A percentile compares a stretch with the other conserved stretches of the same genome.
Conservation (phyloP, 2,797 vertebrate genomes). For the Coregonus suidteri region DNA sequence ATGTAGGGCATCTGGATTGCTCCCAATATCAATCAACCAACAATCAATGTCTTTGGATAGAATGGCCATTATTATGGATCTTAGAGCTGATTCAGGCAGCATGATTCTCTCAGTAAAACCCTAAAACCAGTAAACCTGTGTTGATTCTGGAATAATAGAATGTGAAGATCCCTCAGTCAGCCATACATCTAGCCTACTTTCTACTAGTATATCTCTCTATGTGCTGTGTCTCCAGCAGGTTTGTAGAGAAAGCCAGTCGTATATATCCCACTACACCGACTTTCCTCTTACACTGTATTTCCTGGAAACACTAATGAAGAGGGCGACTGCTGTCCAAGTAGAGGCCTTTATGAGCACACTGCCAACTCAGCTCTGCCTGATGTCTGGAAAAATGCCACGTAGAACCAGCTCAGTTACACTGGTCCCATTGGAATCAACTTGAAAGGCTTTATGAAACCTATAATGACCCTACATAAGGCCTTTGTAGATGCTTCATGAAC, state of each 20-base stretch:
- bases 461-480: background rate
- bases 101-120: background rate
- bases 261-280: background rate
- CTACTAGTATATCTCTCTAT: background rate
- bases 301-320: slow-evolving; percentile 51
- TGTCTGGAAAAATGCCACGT: slow-evolving; percentile 58
- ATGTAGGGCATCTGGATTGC: background rate
- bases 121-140: background rate
- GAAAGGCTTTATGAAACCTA: background rate
- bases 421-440: too few species aligned
- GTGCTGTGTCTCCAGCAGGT: background rate
- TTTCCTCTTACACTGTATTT: background rate
- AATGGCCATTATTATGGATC: background rate
- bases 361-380: slow-evolving; percentile 32
- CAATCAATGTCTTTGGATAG: background rate
- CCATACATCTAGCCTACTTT: background rate
- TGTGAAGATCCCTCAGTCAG: background rate
- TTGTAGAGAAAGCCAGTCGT: slow-evolving; percentile 24
- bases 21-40: background rate
- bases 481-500: background rate
- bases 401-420: background rate
- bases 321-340: slow-evolving; percentile 28
- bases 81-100: background rate
- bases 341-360: slow-evolving; percentile 33
- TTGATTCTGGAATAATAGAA: background rate